Evolutionary conservation across 2,888 invertebrate genomes (phyloP), one percentile per base, ranked within the genome.

Genomic region (Phrixothrix hirtus): DNA sequence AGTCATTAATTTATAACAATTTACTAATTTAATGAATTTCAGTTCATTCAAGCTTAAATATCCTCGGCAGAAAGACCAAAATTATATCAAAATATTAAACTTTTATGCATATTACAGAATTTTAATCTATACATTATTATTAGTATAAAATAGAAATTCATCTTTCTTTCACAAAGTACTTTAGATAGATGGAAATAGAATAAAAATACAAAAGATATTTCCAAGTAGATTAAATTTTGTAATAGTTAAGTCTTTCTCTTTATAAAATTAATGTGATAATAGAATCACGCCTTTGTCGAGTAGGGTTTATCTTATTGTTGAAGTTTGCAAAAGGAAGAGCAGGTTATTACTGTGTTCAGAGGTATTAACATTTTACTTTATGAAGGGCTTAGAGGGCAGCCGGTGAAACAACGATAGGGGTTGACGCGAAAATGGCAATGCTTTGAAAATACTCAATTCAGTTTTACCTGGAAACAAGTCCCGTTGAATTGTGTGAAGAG

Each of bases 351-450:
- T 64, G 64, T 65, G 65, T 65, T 61, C 61, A 60, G 57, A 62
- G 59, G 63, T 64, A 66, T 66, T 66, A 66, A 63, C 62, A 62
- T 65, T 66, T 64, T 59, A 60, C 62, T 66, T 66, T 63, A 63
- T 65, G 62, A 61, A 62, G 55, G 60, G 63, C 61, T 65, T 63
- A 60, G 54, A 50, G 58, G 58, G 54, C 58, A 59, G 57, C 57
- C 51, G 53, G 57, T 43, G 53, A 60, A 52, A 42, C 54, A 44
- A 46, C 48, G 54, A 57, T 45, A n/a, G 47, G 52, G 52, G 59
- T 54, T 55, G 56, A 55, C 51, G 50, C 54, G 43, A 51, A 55
- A 55, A 53, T 52, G 48, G 50, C 35, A 30, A 27, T 45, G 44
- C 54, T 55, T 49, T 55, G 51, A 54, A 49, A 51, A 59, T 60